Evolutionary conservation across 2,113 vertebrate genomes (phyloP), one percentile per base, ranked within the genome.

Genomic region (Austrofundulus limnaeus): DNA sequence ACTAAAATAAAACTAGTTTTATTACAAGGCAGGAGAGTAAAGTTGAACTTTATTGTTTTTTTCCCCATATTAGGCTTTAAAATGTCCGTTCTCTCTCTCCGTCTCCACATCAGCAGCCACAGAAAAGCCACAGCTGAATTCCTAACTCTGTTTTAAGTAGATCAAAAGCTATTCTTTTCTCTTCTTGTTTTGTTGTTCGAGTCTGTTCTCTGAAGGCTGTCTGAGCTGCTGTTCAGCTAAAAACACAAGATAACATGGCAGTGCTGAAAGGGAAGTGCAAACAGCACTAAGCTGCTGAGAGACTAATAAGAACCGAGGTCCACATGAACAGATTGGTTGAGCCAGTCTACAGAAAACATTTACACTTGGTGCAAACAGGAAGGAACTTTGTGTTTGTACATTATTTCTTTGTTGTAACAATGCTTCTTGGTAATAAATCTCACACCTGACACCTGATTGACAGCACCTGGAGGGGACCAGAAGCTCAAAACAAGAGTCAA

Each of bases 1-100:
- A 0, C 63, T 37, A 23, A 16, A 49, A 55, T 61, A 73, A 75
- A 82, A 65, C 65, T 62, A 57, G 68, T 63, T 70, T 49, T 15
- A 69, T 76, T 61, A 66, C 54, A 57, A 53, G 49, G 52, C 41
- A 57, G 13, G n/a, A 71, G 77, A 66, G 31, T 71, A 74, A 84
- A 49, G 58, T 45, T 34, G 12, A 11, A 19, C 16, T 80, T 82
- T 61, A 74, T 75, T 84, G 72, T 78, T 75, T 81, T 75, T 81
- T 43, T 46, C 67, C 68, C 24, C 58, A 21, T 41, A 55, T 78
- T 54, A 78, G 70, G 66, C 57, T 72, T 82, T 38, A 34, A 66
- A 71, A 66, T 15, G 51, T 57, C 39, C 57, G 9, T n/a, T 54
- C 38, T 56, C 63, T 62, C 56, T 42, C 38, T 66, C 41, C 24